Evolutionary conservation across 2,113 vertebrate genomes (phyloP).

Genomic region (Eubucco bourcierii): DNA sequence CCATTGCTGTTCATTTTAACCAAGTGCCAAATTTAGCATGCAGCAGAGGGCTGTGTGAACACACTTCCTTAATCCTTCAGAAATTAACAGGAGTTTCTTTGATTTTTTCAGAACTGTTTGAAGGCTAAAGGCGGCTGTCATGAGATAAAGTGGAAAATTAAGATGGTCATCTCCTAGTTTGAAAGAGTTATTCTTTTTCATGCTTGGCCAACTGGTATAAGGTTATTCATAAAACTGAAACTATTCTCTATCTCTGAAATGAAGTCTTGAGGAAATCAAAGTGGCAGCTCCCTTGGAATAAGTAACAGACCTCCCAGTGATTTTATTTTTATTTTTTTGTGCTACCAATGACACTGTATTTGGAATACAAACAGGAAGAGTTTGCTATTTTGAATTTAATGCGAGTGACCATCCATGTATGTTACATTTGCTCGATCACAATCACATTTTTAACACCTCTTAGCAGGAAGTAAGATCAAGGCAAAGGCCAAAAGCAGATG

Average conservation of each 20-base stretch:
- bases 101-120: neutral
- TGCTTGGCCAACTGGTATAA: neutral
- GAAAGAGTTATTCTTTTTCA: neutral
- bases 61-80: neutral
- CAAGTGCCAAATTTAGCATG: neutral
- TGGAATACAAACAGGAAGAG: neutral
- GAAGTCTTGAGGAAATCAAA: neutral
- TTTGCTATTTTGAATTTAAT: neutral
- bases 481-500: neutral
- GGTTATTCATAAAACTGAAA: neutral
- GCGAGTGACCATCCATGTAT: neutral
- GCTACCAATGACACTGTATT: neutral
- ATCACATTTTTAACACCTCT: neutral
- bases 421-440: neutral
- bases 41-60: neutral
- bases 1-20: neutral
- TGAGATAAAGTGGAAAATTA: conserved; percentile 26
- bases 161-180: neutral
- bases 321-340: neutral
- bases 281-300: neutral
- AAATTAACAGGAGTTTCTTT: neutral
- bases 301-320: neutral
- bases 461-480: neutral
- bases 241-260: neutral
- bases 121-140: neutral